phyloP scores from a whole-genome alignment of 1,140 invertebrate genomes.

The Neotoxoptera formosana region DNA sequence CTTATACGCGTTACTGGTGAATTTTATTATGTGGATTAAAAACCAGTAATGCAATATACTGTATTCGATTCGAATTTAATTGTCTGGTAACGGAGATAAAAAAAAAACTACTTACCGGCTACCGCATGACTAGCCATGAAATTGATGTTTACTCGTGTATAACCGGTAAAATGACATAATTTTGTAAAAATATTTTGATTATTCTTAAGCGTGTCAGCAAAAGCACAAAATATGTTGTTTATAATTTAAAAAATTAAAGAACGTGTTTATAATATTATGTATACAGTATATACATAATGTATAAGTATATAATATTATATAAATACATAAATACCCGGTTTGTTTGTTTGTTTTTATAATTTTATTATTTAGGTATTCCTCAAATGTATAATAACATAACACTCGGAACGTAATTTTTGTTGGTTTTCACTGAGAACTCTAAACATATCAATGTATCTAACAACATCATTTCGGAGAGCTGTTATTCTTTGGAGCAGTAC shows the following conservation, averaged over 20 bases:
- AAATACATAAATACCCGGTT: not conserved
- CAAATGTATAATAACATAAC: not conserved
- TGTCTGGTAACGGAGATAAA: not conserved
- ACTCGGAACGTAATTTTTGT: not conserved
- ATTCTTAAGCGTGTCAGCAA: not conserved
- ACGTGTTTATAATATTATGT: not conserved
- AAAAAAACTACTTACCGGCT: not conserved
- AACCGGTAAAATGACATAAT: not conserved
- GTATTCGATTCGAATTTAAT: not conserved
- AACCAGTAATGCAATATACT: not conserved
- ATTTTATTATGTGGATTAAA: not conserved
- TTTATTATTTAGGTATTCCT: not conserved
- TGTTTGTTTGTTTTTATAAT: not conserved
- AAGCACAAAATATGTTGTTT: not conserved
- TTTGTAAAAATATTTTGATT: conserved; percentile 14
- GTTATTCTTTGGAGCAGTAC: not conserved
- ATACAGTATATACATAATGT: not conserved
- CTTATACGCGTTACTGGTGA: not conserved
- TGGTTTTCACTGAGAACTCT: not conserved
- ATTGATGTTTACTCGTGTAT: not conserved
- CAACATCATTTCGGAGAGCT: not conserved
- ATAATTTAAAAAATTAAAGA: not conserved
- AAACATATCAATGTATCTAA: not conserved
- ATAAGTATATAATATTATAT: not conserved
- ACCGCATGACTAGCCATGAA: not conserved